Evolutionary conservation across 2,888 invertebrate genomes (phyloP).

Genomic region (Gnatocerus cornutus): DNA sequence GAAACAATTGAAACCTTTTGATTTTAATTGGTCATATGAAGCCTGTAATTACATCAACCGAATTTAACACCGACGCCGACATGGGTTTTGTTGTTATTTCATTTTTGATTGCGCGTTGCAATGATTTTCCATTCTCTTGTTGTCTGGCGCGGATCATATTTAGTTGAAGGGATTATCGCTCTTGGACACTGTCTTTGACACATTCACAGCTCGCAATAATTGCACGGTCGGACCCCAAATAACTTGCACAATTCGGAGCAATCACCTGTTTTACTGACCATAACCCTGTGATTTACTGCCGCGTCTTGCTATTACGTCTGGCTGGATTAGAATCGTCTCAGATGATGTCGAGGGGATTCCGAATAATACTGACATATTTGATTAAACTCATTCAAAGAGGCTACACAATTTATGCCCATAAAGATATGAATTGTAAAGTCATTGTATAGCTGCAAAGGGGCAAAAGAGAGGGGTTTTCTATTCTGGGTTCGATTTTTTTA

Average conservation of each 20-base stretch:
- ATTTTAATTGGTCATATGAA: conserved; percentile 57
- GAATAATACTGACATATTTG: conserved; percentile 21
- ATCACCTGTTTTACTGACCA: conserved; percentile 67
- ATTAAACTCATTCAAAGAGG: conserved; percentile 8
- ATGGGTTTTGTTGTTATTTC: conserved; percentile 35
- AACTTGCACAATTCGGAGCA: conserved; percentile 63
- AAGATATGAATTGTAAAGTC: too few species aligned
- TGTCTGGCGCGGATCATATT: background rate
- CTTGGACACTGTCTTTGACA: conserved; percentile 58
- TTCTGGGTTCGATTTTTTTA: too few species aligned
- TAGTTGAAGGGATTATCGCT: conserved; percentile 24
- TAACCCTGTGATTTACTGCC: conserved; percentile 58
- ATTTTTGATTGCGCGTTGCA: background rate
- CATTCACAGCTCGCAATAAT: conserved; percentile 63
- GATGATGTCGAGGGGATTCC: conserved; percentile 40
- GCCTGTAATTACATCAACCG: conserved; percentile 50
- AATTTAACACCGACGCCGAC: conserved; percentile 31
- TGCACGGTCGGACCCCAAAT: conserved; percentile 60
- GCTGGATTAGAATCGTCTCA: conserved; percentile 39
- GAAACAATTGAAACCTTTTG: conserved; percentile 53
- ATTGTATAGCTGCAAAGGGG: too few species aligned
- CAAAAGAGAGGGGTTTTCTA: too few species aligned
- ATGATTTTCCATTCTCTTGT: conserved; percentile 11
- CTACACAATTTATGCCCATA: too few species aligned
- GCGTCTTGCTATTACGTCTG: conserved; percentile 45